Conservation (phyloP, 2,797 vertebrate genomes). For the Notamacropus eugenii region DNA sequence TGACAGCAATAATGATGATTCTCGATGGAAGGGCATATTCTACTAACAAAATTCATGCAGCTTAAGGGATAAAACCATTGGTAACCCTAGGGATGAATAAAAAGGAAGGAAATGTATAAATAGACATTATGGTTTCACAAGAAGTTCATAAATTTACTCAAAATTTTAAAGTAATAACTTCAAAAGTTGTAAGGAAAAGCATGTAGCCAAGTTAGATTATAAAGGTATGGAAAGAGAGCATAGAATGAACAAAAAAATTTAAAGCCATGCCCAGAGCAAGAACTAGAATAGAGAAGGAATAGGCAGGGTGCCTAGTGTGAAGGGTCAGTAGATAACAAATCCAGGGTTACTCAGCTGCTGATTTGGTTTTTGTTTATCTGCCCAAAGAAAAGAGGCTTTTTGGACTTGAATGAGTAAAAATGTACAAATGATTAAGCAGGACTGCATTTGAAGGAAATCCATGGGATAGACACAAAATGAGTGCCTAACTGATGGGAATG, state of each 20-base stretch:
- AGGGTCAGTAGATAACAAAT: neutral
- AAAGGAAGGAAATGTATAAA: neutral
- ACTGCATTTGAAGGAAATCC: neutral
- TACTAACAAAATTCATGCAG: neutral
- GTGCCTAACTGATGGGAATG: neutral
- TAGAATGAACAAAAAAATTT: neutral
- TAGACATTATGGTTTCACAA: neutral
- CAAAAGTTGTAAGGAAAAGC: neutral
- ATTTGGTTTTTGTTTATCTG: neutral
- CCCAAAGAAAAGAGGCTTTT: neutral
- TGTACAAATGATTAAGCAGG: too few species aligned
- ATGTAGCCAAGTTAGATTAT: neutral
- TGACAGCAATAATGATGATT: neutral
- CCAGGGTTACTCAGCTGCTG: neutral
- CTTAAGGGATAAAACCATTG: neutral
- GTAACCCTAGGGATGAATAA: neutral
- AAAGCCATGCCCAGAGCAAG: neutral
- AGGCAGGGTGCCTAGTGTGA: neutral
- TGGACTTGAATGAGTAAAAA: neutral
- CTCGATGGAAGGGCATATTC: neutral
- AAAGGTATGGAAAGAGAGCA: neutral
- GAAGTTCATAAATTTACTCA: neutral
- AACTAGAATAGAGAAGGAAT: neutral
- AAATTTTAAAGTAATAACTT: neutral
- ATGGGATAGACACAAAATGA: neutral